phyloP scores from a whole-genome alignment of 2,888 invertebrate genomes.

The Latrodectus elegans region DNA sequence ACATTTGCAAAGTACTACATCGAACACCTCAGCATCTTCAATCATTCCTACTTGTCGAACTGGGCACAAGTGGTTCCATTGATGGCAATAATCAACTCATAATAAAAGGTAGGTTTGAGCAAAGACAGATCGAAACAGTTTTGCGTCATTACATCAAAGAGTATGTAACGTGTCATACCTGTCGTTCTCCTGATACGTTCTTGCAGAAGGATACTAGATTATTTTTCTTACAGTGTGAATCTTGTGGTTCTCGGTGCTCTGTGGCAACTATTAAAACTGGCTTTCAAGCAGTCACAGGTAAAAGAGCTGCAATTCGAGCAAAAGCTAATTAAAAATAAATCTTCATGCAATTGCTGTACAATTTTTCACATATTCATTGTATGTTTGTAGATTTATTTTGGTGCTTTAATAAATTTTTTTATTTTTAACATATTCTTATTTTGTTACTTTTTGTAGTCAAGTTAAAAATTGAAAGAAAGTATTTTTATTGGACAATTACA shows the following conservation, averaged over 20 bases:
- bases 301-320: constrained; percentile 97
- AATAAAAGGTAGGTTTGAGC: constrained; percentile 98
- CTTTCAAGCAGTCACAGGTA: constrained; percentile 98
- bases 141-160: constrained; percentile 80
- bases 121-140: constrained; percentile 99
- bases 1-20: constrained; percentile 83
- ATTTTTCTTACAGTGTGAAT: constrained; percentile 99
- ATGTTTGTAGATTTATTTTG: not conserved
- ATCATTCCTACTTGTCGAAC: constrained; percentile 97
- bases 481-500: no score
- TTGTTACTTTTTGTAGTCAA: not conserved
- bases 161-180: constrained; percentile 99
- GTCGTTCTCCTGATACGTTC: constrained; percentile 98
- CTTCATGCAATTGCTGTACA: not conserved
- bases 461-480: not conserved
- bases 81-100: constrained; percentile 99
- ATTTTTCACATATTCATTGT: not conserved
- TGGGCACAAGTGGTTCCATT: constrained; percentile 95
- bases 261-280: constrained; percentile 99
- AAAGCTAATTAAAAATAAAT: constrained; percentile 79
- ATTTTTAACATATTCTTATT: not conserved
- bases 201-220: constrained; percentile 98
- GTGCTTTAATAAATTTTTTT: not conserved
- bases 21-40: constrained; percentile 97
- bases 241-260: constrained; percentile 98